Conservation (phyloP, 1,140 invertebrate genomes). For the Agraylea sexmaculata region DNA sequence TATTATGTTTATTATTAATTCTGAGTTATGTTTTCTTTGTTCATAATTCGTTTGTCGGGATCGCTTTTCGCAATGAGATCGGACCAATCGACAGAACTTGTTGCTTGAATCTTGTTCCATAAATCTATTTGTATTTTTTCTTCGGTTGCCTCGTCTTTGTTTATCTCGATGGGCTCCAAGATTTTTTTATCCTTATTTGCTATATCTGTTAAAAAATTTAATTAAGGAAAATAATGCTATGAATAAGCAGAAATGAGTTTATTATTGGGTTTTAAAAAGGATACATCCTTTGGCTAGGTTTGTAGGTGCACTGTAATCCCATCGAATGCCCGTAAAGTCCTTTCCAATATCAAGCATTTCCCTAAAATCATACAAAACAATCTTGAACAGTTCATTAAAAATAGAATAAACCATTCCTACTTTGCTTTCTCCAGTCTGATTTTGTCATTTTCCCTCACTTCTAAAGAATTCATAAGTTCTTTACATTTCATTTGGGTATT, state of each 20-base stretch:
- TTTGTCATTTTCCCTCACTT: constrained; percentile 30
- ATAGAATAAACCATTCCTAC: constrained; percentile 19
- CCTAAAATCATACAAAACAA: constrained; percentile 21
- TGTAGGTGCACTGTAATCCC: constrained; percentile 29
- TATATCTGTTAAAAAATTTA: constrained; percentile 14
- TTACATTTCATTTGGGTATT: constrained; percentile 28
- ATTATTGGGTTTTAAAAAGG: constrained; percentile 27
- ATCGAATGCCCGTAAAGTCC: constrained; percentile 29
- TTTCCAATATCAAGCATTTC: constrained; percentile 29
- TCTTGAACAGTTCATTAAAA: not conserved
- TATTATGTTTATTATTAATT: not conserved
- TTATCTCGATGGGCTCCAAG: constrained; percentile 16
- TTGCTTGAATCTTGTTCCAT: constrained; percentile 14
- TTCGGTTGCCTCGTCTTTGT: constrained; percentile 8
- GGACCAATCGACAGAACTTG: constrained; percentile 12
- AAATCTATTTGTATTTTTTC: constrained; percentile 14
- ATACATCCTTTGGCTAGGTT: constrained; percentile 35
- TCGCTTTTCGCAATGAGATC: constrained; percentile 5
- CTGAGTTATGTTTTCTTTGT: not conserved
- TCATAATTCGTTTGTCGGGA: not conserved
- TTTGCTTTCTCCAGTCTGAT: constrained; percentile 30
- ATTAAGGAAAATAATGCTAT: not conserved
- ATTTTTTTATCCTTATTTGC: constrained; percentile 13
- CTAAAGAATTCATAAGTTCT: constrained; percentile 22
- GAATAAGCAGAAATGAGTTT: not conserved